Base-by-base conservation (phyloP, 1,140 invertebrate species). In the Bilobella aurantiaca region DNA sequence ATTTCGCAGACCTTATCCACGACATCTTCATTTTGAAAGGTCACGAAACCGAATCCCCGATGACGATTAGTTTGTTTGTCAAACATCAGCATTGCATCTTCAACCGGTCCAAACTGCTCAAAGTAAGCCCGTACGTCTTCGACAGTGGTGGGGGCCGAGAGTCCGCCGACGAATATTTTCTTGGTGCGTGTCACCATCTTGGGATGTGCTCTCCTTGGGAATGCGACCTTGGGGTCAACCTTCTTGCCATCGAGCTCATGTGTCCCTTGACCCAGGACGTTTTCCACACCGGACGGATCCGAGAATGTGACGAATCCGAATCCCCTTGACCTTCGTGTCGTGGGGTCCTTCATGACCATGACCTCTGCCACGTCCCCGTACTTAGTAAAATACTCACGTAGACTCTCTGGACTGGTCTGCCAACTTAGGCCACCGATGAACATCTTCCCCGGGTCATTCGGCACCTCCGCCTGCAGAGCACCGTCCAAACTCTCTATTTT, bases 171-270 rank as follows among this genome's bases (percentile, higher is more conserved):
- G 83, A 99, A 99, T 83, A 99, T 98, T 85, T 99, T 99, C 87
- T 99, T 99, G 82, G 96, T 99, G 84, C 93, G 90, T 80, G 96
- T 98, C 79, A 99, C 94, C 94, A 98, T 96, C 95, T 96, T 96
- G 82, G 93, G 93, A 85, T 96, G 93, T 84, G 92, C 91, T 85
- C 93, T 87, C 82, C 96, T 89, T 73, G 96, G 96, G 84, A 98
- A 98, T 79, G 96, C 96, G 81, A 98, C 92, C 87, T 99, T 99
- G 74, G 96, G 96, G 80, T 99, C 96, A 83, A 99, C n/a, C n/a
- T 93, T 94, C 86, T 94, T 94, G 77, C 90, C 90, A 80, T 94
- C 91, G 82, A 94, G 84, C 82, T 94, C 91, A 81, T 94, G 91
- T 80, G 87, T 90, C 79, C 87, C 87, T 83, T 92, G 88, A 75